Percentiles rank a stretch among this genome's conserved stretches.
phyloP scores from a whole-genome alignment of 2,113 vertebrate genomes.

The Chaetodon auriga region DNA sequence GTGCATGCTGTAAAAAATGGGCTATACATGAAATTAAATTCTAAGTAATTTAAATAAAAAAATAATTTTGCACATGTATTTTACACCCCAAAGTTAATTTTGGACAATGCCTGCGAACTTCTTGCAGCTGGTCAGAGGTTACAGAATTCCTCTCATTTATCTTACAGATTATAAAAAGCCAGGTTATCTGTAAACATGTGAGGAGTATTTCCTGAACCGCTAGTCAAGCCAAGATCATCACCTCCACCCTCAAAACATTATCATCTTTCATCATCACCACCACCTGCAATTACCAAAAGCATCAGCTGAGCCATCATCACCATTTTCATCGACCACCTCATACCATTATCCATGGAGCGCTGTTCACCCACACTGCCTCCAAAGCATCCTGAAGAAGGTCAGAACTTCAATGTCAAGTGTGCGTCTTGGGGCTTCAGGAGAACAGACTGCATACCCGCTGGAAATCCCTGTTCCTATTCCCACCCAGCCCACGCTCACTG shows the following conservation, averaged over 20 bases:
- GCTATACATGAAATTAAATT: too few relatives aligned
- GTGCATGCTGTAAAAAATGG: too few relatives aligned
- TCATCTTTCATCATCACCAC: not conserved
- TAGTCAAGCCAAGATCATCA: not conserved
- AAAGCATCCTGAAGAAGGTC: slow-evolving; percentile 57
- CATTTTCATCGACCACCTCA: not conserved
- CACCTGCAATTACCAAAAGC: not conserved
- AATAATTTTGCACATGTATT: too few relatives aligned
- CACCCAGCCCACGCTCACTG: slow-evolving; percentile 35
- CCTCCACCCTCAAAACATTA: not conserved
- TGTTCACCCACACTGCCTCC: slow-evolving; percentile 4
- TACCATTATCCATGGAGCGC: not conserved
- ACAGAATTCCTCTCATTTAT: not conserved
- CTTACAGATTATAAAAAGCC: not conserved
- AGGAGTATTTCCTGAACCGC: too few relatives aligned
- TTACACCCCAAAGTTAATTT: too few relatives aligned
- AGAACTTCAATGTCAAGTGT: slow-evolving; percentile 66
- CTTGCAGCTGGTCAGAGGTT: not conserved
- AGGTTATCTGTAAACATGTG: not conserved
- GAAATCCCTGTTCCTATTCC: slow-evolving; percentile 67
- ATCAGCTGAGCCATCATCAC: not conserved
- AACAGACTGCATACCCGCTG: slow-evolving; percentile 65
- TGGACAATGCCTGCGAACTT: not conserved
- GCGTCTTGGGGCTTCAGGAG: slow-evolving; percentile 48
- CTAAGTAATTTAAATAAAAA: too few relatives aligned